phyloP scores from a whole-genome alignment of 2,888 invertebrate genomes.

The Phytoseiulus persimilis region DNA sequence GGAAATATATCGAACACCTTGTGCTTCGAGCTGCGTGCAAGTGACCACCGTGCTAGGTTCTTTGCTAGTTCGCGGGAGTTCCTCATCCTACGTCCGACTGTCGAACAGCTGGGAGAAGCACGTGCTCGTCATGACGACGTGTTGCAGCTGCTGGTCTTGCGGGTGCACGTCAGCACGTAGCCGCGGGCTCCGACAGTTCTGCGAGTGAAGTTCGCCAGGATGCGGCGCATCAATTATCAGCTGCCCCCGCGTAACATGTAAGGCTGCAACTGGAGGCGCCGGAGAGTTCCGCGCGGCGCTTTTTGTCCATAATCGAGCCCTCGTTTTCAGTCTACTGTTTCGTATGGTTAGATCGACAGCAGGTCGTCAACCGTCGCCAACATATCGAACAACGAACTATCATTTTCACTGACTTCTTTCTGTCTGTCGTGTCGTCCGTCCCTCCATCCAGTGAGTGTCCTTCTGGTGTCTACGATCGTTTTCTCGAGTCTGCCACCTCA shows the following conservation, averaged over 20 bases:
- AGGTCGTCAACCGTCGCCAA: not conserved
- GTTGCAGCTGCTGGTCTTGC: not conserved
- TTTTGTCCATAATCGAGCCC: not conserved
- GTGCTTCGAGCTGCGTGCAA: not conserved
- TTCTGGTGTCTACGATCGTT: not conserved
- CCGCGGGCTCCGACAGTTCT: not conserved
- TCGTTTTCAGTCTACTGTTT: not conserved
- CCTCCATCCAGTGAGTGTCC: not conserved
- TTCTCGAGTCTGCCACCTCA: not conserved
- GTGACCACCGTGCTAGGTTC: not conserved
- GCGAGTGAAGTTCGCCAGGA: not conserved
- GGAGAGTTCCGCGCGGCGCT: not conserved
- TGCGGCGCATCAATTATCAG: not conserved
- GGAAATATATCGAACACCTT: not conserved
- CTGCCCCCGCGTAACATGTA: not conserved
- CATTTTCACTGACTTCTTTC: not conserved
- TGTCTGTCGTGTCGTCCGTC: not conserved
- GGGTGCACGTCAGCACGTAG: not conserved
- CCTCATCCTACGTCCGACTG: not conserved
- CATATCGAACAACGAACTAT: not conserved
- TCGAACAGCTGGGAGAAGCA: not conserved
- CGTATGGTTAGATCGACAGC: not conserved
- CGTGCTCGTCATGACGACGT: conserved; percentile 5
- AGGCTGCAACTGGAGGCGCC: not conserved
- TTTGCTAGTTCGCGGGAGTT: not conserved